Evolutionary conservation across 2,113 vertebrate genomes (phyloP).

Genomic region (Orthonyx spaldingii): DNA sequence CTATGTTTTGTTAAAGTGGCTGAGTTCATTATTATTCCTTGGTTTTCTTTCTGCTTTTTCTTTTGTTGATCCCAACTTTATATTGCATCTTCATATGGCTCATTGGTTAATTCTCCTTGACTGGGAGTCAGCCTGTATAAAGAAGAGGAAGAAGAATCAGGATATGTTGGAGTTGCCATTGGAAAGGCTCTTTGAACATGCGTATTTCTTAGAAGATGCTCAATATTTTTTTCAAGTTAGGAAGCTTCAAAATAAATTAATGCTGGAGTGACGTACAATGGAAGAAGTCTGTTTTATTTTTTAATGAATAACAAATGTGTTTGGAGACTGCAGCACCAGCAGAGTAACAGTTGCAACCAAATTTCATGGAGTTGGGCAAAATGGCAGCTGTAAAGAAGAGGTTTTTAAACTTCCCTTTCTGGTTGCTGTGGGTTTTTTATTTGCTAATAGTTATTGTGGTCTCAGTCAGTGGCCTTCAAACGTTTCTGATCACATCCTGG

Average conservation of each 20-base stretch:
- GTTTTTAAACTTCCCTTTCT: background rate
- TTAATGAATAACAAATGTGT: background rate
- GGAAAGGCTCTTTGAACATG: background rate
- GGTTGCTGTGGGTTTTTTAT: background rate
- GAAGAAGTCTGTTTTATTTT: background rate
- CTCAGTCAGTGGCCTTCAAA: background rate
- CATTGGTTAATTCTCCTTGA: accelerated
- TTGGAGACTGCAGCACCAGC: background rate
- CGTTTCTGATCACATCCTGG: background rate
- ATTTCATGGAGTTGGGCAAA: background rate
- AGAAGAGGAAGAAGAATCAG: background rate
- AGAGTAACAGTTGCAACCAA: background rate
- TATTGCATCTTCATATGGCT: background rate
- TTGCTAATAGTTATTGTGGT: background rate
- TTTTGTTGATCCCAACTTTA: background rate
- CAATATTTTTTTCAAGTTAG: background rate
- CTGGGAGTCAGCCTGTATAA: background rate
- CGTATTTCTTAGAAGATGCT: background rate
- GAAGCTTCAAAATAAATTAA: background rate
- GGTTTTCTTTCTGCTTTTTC: background rate
- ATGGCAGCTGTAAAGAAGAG: background rate
- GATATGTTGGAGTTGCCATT: background rate
- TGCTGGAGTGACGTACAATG: background rate
- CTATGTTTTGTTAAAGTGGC: background rate
- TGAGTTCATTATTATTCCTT: background rate